These are phyloP conservation scores for Ageneiosus marmoratus DNA, from an alignment of 2,113 vertebrate genomes.

Conservation along the genomic window DNA sequence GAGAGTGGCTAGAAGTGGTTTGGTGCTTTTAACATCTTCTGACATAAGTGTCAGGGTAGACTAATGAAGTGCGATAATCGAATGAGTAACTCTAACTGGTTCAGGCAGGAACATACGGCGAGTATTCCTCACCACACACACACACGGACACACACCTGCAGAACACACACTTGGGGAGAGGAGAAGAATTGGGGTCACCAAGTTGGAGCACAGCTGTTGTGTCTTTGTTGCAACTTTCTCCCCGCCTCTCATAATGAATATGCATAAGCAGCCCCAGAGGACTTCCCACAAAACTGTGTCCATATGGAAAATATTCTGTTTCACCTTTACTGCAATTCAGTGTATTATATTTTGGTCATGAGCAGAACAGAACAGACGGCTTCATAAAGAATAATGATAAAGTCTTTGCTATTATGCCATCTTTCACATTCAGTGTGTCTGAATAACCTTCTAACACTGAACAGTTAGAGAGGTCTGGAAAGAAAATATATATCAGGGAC, in stretches of 20 bases:
- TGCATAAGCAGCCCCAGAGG: slow-evolving; percentile 69
- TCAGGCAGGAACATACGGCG: slow-evolving; percentile 29
- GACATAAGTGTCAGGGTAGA: slow-evolving; percentile 43
- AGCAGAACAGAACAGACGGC: slow-evolving; percentile 37
- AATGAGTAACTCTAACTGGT: slow-evolving; percentile 43
- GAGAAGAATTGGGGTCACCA: slow-evolving; percentile 72
- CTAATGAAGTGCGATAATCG: slow-evolving; percentile 52
- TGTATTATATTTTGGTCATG: slow-evolving; percentile 39
- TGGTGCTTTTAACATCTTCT: slow-evolving; percentile 33
- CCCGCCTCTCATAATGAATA: slow-evolving; percentile 71
- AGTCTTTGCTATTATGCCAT: slow-evolving; percentile 19
- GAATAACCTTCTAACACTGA: slow-evolving; percentile 24
- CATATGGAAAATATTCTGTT: slow-evolving; percentile 72
- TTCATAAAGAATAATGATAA: slow-evolving; percentile 41
- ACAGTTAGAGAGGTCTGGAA: slow-evolving; percentile 41
- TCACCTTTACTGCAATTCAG: slow-evolving; percentile 70
- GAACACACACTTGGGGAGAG: slow-evolving; percentile 42
- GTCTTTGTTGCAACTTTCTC: slow-evolving; percentile 64
- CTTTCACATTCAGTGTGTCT: slow-evolving; percentile 25
- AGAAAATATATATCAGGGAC: slow-evolving; percentile 20
- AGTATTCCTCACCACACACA: slow-evolving; percentile 47
- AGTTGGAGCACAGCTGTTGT: slow-evolving; percentile 71
- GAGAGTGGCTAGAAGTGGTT: slow-evolving; percentile 11
- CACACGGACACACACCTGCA: slow-evolving; percentile 17
- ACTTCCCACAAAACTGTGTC: slow-evolving; percentile 66